Percentiles rank a stretch among this genome's conserved stretches.
Conservation (phyloP, 2,113 vertebrate genomes). For the Hydropotes inermis region DNA sequence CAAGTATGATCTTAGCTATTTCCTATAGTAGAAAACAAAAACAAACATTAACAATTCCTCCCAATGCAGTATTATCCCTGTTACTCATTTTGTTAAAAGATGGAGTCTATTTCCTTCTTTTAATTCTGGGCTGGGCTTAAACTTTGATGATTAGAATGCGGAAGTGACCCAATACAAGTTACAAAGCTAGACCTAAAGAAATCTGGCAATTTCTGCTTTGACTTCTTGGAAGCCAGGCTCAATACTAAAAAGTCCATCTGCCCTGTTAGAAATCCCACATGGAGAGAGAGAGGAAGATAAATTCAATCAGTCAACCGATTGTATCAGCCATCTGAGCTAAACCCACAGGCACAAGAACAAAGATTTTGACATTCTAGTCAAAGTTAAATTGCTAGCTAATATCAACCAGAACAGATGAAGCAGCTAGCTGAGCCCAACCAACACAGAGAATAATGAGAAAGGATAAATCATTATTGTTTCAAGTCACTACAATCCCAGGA, state of each 20-base stretch:
- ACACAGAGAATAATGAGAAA: neutral
- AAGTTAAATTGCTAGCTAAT: neutral
- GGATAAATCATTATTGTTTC: neutral
- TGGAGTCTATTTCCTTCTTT: neutral
- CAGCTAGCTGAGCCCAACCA: neutral
- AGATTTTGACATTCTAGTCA: neutral
- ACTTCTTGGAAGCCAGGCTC: neutral
- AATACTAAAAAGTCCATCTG: neutral
- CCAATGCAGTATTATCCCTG: neutral
- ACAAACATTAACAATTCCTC: neutral
- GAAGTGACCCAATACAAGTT: neutral
- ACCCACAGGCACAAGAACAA: neutral
- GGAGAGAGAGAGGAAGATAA: neutral
- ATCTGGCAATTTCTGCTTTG: neutral
- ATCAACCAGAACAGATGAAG: neutral
- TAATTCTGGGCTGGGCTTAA: neutral
- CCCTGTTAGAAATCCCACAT: neutral
- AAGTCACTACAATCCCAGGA: neutral
- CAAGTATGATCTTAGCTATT: neutral
- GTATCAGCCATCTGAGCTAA: neutral
- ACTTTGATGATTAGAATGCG: neutral
- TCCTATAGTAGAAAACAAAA: neutral
- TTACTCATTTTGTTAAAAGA: neutral
- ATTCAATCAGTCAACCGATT: neutral
- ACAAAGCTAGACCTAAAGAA: neutral